Base-by-base conservation (phyloP, 2,888 invertebrate genomes). In the Nomada flava region DNA sequence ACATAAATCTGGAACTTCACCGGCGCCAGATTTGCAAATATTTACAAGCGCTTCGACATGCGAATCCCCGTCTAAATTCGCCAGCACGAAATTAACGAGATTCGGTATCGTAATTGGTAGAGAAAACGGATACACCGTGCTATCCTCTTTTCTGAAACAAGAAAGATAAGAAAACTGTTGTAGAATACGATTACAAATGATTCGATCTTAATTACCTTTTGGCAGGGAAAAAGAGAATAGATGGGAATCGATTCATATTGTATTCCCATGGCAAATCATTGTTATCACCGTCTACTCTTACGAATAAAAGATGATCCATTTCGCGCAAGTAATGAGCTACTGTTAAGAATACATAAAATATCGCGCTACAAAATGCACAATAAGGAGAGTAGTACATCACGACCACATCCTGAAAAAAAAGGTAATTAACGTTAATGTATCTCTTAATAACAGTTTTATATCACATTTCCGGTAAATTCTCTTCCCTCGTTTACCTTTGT, bases 181-280 rank as follows among this genome's bases (percentile, higher is more conserved):
- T 29, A 59, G n/a, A 59, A 60, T 55, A 44, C 9, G 13, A 81
- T 69, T 26, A 42, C 5, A n/a, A 60, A 63, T 13, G 11, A 44
- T 81, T 42, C 52, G 10, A 13, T 57, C 44, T 29, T 69, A 77
- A 64, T 83, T 92, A 96, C 96, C 96, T 96, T 88, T 95, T 94
- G 9, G 96, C 95, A 0, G 97, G 97, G 92, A 98, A 97, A 81
- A 98, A 97, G 47, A 98, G 94, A 62, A 98, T 95, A 0, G 97
- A 96, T 20, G 98, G 98, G 93, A 97, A 97, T 70, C 94, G 94
- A 83, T 96, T 96, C 94, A 97, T 97, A 59, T 97, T 97, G 93
- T 96, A 97, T 92, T 97, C 96, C 98, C 98, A 98, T 0, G 98
- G 97, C 87, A 98, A 95, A 94, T 98, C 97, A 95, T 98, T 98